Base-by-base conservation (phyloP, 2,888 invertebrate genomes). In the Rhagophthalmus giganteus region DNA sequence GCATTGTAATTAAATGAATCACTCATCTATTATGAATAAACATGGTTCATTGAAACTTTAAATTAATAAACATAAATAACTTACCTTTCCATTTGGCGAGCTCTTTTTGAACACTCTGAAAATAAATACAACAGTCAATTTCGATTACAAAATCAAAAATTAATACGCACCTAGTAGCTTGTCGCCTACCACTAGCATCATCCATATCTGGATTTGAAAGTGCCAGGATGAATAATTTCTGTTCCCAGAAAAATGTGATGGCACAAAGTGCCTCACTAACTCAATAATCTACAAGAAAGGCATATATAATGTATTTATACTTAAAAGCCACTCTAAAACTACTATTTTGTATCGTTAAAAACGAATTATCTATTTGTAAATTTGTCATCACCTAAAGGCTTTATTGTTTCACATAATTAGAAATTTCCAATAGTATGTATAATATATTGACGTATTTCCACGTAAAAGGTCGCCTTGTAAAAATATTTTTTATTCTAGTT, bases 31-130 rank as follows among this genome's bases (percentile, higher is more conserved):
- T n/a, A n/a, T n/a, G n/a, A n/a, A n/a, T n/a, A n/a, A n/a, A n/a
- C n/a, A n/a, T n/a, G n/a, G n/a, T n/a, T n/a, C n/a, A n/a, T n/a
- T n/a, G n/a, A n/a, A n/a, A n/a, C n/a, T n/a, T n/a, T n/a, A n/a
- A n/a, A n/a, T n/a, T n/a, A n/a, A n/a, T n/a, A n/a, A n/a, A n/a
- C n/a, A n/a, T n/a, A n/a, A n/a, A n/a, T n/a, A n/a, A 64, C 74
- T 74, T 76, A 89, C 88, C 83, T 94, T 95, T 70, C 94, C 94
- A 82, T 96, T 96, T 40, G 94, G 94, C 55, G 94, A 94, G 76
- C 94, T 94, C 77, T 96, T 96, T 81, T 96, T 96, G 79, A 95
- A 96, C 39, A 96, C 96, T 74, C 94, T 87, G 78, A 25, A 78
- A 78, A n/a, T n/a, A n/a, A n/a, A n/a, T n/a, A n/a, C n/a, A n/a